phyloP scores from a whole-genome alignment of 2,797 vertebrate species.

The Hozukius guyotensis region DNA sequence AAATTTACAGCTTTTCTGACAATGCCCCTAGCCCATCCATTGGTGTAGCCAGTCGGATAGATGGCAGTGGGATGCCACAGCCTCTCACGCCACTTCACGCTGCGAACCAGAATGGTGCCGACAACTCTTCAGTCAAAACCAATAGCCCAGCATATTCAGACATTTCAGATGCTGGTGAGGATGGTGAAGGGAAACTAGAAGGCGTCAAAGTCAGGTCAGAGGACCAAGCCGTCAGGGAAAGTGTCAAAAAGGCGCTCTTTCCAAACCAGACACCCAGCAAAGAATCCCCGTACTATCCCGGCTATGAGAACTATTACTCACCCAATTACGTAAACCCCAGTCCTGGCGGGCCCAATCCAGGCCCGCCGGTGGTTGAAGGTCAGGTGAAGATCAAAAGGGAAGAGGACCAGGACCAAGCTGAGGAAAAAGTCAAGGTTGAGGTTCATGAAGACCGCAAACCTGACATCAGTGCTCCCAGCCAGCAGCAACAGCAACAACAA shows the following conservation, averaged over 20 bases:
- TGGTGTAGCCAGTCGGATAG: constrained; percentile 91
- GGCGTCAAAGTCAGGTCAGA: constrained; percentile 90
- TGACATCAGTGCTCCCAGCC: constrained; percentile 83
- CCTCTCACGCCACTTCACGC: constrained; percentile 92
- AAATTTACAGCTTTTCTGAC: constrained; percentile 98
- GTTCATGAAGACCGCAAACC: constrained; percentile 92
- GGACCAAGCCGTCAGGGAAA: constrained; percentile 91
- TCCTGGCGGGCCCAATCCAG: constrained; percentile 86
- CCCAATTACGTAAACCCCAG: constrained; percentile 95
- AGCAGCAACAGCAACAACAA: constrained; percentile 85
- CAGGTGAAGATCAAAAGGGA: constrained; percentile 95
- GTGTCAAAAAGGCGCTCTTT: constrained; percentile 95
- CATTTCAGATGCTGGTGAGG: constrained; percentile 97
- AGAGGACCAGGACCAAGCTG: constrained; percentile 89
- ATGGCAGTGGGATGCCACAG: constrained; percentile 88
- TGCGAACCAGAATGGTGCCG: constrained; percentile 95
- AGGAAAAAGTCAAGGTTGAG: constrained; percentile 91
- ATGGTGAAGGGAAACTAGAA: constrained; percentile 94
- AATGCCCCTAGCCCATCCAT: constrained; percentile 98
- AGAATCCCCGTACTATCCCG: constrained; percentile 93
- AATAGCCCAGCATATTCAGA: constrained; percentile 98
- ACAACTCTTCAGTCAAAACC: constrained; percentile 96
- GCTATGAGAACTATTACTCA: constrained; percentile 95
- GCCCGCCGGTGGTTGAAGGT: constrained; percentile 81
- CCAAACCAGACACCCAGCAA: constrained; percentile 90